These are phyloP conservation scores for Synergus umbraculus DNA, from an alignment of 2,888 invertebrate genomes.

Conservation along the genomic window DNA sequence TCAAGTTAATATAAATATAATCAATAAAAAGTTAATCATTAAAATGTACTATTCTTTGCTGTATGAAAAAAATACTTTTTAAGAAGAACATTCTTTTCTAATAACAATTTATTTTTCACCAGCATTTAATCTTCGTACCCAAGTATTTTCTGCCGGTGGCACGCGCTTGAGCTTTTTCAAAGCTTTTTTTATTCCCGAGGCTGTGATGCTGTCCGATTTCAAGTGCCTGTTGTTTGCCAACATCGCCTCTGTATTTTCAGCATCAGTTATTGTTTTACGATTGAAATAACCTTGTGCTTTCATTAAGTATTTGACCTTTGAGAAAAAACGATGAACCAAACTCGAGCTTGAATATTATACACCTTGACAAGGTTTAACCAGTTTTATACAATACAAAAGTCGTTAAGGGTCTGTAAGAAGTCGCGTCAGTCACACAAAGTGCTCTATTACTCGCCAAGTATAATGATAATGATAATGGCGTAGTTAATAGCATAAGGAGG, in stretches of 20 bases:
- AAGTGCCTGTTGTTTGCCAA: constrained; percentile 60
- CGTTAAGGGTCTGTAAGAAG: constrained; percentile 52
- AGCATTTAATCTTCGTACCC: constrained; percentile 71
- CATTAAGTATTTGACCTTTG: constrained; percentile 4
- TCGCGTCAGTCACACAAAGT: constrained; percentile 48
- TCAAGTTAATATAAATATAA: too few relatives aligned
- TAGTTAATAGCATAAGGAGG: constrained; percentile 45
- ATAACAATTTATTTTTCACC: constrained; percentile 71
- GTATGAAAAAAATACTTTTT: too few relatives aligned
- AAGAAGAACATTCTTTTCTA: too few relatives aligned
- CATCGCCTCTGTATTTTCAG: constrained; percentile 62
- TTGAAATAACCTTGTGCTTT: constrained; percentile 32
- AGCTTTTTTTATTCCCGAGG: constrained; percentile 54
- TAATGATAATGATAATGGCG: constrained; percentile 58
- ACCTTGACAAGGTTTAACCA: constrained; percentile 51
- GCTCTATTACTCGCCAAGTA: constrained; percentile 52
- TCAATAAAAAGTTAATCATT: too few relatives aligned
- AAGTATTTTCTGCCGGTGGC: constrained; percentile 54
- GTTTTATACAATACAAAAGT: constrained; percentile 47
- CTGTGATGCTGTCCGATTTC: constrained; percentile 54
- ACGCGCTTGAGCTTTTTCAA: constrained; percentile 66
- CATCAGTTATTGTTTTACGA: constrained; percentile 47
- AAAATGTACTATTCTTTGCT: too few relatives aligned
- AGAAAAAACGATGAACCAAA: constrained; percentile 8
- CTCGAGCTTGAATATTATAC: constrained; percentile 38